phyloP scores from a whole-genome alignment of 2,888 invertebrate species.

The Orthosia incerta region DNA sequence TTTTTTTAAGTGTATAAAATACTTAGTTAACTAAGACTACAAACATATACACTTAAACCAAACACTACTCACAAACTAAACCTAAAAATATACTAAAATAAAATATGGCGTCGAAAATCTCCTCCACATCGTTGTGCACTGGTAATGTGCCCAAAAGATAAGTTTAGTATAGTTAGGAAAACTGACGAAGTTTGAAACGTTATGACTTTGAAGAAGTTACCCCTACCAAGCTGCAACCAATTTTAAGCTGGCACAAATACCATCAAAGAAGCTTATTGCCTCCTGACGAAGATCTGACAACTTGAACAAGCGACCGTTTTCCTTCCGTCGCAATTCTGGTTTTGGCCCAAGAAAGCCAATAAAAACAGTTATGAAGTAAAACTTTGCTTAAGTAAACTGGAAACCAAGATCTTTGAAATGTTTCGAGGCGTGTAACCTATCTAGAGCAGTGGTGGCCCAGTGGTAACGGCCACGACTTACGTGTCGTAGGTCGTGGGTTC shows the following conservation, averaged over 20 bases:
- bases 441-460: neutral
- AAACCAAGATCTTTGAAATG: neutral
- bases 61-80: too few species aligned
- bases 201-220: neutral
- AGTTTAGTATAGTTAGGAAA: too few species aligned
- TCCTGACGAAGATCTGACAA: conserved; percentile 30
- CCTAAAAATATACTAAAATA: too few species aligned
- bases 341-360: neutral
- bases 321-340: neutral
- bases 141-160: too few species aligned
- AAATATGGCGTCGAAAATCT: too few species aligned
- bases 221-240: neutral
- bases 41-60: too few species aligned
- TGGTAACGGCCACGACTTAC: too few species aligned
- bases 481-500: too few species aligned
- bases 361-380: neutral
- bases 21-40: too few species aligned
- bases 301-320: conserved; percentile 15
- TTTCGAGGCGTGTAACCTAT: neutral
- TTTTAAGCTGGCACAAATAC: conserved; percentile 4
- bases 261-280: neutral
- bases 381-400: neutral
- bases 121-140: too few species aligned
- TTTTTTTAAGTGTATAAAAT: too few species aligned
- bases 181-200: neutral